Percentiles rank a stretch among this genome's conserved stretches.
Conservation (phyloP, 2,888 invertebrate species). For the Drosophila merina region DNA sequence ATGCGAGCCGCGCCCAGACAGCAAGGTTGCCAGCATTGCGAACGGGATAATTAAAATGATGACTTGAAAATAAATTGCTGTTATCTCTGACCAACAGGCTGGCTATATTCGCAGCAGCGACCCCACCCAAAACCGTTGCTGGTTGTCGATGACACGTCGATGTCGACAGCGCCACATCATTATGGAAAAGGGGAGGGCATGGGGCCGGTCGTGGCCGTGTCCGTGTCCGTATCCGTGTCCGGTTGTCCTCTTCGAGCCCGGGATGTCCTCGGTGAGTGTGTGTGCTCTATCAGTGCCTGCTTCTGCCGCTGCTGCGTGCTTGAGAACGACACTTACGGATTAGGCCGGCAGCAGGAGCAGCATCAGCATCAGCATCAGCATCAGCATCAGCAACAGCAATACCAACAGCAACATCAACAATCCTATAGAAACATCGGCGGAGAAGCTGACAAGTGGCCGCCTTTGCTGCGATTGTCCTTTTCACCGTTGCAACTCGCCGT, state of each 20-base stretch:
- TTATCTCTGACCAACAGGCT: conserved; percentile 83
- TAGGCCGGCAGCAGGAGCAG: conserved; percentile 62
- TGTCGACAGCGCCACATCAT: conserved; percentile 66
- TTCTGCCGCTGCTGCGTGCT: conserved; percentile 71
- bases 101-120: conserved; percentile 28
- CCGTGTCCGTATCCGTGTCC: conserved; percentile 9
- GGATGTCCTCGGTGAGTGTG: conserved; percentile 30
- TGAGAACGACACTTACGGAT: conserved; percentile 78
- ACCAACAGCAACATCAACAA: conserved; percentile 17
- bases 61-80: conserved; percentile 83
- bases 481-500: conserved; percentile 43
- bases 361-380: conserved; percentile 44
- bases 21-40: conserved; percentile 69
- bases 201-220: neutral
- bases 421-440: conserved; percentile 18
- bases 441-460: conserved; percentile 63
- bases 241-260: conserved; percentile 6
- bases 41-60: conserved; percentile 83
- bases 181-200: conserved; percentile 39
- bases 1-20: conserved; percentile 69
- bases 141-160: conserved; percentile 73
- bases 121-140: conserved; percentile 44
- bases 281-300: conserved; percentile 76
- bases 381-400: conserved; percentile 39
- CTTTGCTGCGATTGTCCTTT: conserved; percentile 67